Base-by-base conservation (phyloP, 2,888 invertebrate genomes). In the Euclidia mi region DNA sequence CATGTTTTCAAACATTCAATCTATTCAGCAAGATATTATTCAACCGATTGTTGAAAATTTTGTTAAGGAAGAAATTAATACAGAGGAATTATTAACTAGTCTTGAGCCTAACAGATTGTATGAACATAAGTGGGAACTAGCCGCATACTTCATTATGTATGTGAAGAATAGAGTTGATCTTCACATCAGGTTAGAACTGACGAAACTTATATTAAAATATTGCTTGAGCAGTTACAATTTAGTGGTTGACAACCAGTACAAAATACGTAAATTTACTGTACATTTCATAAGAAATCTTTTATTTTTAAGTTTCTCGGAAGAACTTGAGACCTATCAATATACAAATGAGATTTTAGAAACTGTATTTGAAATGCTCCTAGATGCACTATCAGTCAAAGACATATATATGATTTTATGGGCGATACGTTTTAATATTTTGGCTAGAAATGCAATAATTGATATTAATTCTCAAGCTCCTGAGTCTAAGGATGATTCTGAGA, bases 351-450 rank as follows among this genome's bases (percentile, higher is more conserved):
- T 86, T 31, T 66, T 82, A 50, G 72, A 77, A 29, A 46, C 34
- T 7, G 53, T 85, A 29, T 29, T 81, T 7, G 31, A 60, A 29
- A 52, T 46, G 12, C 52, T 82, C 11, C 53, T 52, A 31, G 65
- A 57, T 10, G 41, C 38, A 14, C 59, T 79, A 31, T 56, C 64
- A 3, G 25, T 67, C 6, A 49, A 77, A 29, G 71, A 79, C 41
- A 71, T 71, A 12, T 85, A 84, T 52, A 56, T 71, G 4, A 25
- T 47, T n/a, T 11, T 74, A n/a, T 86, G 82, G 87, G 55, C 72
- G 9, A 58, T 85, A 34, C 48, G 62, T 20, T 35, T 85, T 3
- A 53, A 65, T 6, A 58, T 81, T 7, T 51, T 72, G 11, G 50
- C 46, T 3, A 69, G 75, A 45, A 72, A 71, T 48, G 51, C 65